Conservation (phyloP, 2,888 invertebrate species). For the Peribatodes rhomboidaria region DNA sequence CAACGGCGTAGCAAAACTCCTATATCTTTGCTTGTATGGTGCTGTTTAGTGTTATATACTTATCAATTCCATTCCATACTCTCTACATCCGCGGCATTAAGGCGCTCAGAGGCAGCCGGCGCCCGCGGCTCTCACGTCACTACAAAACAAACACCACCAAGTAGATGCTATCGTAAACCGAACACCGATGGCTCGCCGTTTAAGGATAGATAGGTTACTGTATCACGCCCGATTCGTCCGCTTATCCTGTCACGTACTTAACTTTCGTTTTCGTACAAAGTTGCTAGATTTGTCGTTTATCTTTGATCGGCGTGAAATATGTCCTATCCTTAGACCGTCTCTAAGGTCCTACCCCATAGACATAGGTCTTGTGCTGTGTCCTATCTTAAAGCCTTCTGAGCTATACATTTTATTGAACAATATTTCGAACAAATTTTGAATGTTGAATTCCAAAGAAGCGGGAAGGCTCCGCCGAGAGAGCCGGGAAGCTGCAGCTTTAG, state of each 20-base stretch:
- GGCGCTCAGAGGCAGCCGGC: constrained; percentile 61
- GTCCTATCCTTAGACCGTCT: not conserved
- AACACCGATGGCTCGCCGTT: constrained; percentile 68
- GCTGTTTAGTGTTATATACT: constrained; percentile 3
- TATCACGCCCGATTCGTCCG: constrained; percentile 38
- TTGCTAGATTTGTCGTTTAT: constrained; percentile 8
- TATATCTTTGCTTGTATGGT: not conserved
- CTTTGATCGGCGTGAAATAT: not conserved
- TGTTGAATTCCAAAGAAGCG: too few relatives aligned
- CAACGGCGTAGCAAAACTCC: not conserved
- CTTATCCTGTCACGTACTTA: constrained; percentile 62
- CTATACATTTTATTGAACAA: too few relatives aligned
- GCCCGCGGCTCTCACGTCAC: constrained; percentile 72
- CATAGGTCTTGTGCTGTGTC: too few relatives aligned
- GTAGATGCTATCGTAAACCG: constrained; percentile 65
- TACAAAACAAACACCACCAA: constrained; percentile 72
- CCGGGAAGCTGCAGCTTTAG: too few relatives aligned
- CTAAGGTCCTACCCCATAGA: too few relatives aligned
- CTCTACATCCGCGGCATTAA: constrained; percentile 31
- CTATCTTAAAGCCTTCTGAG: too few relatives aligned
- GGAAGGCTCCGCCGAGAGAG: too few relatives aligned
- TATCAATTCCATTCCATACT: constrained; percentile 16
- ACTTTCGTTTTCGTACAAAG: constrained; percentile 57
- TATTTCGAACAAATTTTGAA: too few relatives aligned
- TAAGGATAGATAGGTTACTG: constrained; percentile 52